phyloP scores from a whole-genome alignment of 2,888 invertebrate species.

The Drosophila colorata region DNA sequence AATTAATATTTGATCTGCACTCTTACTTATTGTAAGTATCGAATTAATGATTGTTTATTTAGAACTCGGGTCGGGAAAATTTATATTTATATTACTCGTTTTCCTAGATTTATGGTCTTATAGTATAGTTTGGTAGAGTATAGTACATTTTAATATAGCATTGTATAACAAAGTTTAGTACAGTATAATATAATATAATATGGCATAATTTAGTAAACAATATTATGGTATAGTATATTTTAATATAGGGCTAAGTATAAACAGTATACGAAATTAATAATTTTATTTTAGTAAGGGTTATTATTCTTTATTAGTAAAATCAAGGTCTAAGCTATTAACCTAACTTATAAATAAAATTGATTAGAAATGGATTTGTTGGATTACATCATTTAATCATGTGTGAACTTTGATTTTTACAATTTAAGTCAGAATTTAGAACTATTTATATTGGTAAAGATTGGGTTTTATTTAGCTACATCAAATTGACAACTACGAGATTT shows the following conservation, averaged over 20 bases:
- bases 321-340: too few species aligned
- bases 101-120: too few species aligned
- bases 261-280: not conserved
- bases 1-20: constrained; percentile 6
- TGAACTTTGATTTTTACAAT: not conserved
- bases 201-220: not conserved
- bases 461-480: too few species aligned
- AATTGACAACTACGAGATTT: not conserved
- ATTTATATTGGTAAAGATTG: not conserved
- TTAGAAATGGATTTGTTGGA: not conserved
- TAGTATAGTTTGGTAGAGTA: too few species aligned
- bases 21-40: not conserved
- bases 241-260: too few species aligned
- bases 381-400: not conserved
- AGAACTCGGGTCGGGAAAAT: not conserved
- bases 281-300: too few species aligned
- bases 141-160: too few species aligned
- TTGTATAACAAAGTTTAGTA: too few species aligned
- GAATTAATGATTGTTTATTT: not conserved
- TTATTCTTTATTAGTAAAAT: too few species aligned
- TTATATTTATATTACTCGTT: too few species aligned
- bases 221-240: not conserved
- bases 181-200: too few species aligned
- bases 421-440: not conserved
- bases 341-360: not conserved